Evolutionary conservation across 2,888 invertebrate genomes (phyloP).

Genomic region (Latrodectus elegans): DNA sequence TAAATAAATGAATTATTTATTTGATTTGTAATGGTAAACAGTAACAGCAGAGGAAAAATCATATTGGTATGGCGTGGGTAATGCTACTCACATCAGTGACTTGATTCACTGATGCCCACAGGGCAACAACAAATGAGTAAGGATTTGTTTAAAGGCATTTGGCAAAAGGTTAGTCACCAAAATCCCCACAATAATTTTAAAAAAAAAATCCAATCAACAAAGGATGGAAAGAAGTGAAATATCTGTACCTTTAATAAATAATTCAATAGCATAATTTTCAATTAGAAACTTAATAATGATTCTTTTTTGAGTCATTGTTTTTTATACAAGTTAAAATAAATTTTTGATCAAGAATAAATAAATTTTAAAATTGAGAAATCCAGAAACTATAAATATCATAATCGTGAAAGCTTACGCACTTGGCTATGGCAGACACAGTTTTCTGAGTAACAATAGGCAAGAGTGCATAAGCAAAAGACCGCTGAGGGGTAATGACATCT

Average conservation of each 20-base stretch:
- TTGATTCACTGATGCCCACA: too few relatives aligned
- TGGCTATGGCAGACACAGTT: conserved; percentile 36
- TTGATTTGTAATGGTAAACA: too few relatives aligned
- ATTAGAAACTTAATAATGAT: neutral
- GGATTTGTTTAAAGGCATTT: too few relatives aligned
- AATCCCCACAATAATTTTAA: too few relatives aligned
- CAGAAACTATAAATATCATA: neutral
- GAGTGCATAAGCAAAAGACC: conserved; percentile 48
- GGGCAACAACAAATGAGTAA: too few relatives aligned
- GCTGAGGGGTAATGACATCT: conserved; percentile 45
- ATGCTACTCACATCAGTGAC: too few relatives aligned
- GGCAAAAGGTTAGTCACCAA: too few relatives aligned
- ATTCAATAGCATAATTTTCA: neutral
- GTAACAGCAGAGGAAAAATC: too few relatives aligned
- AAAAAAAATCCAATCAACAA: too few relatives aligned
- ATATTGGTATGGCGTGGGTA: too few relatives aligned
- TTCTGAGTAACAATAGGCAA: conserved; percentile 39
- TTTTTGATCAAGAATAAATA: neutral
- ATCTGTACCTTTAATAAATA: neutral
- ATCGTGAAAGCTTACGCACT: conserved; percentile 6
- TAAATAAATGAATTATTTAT: too few relatives aligned
- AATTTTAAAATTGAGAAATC: neutral
- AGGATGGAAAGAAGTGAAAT: too few relatives aligned
- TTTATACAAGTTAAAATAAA: neutral
- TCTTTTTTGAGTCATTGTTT: neutral